Evolutionary conservation across 2,888 invertebrate genomes (phyloP).

Genomic region (Hoplodrina ambigua): DNA sequence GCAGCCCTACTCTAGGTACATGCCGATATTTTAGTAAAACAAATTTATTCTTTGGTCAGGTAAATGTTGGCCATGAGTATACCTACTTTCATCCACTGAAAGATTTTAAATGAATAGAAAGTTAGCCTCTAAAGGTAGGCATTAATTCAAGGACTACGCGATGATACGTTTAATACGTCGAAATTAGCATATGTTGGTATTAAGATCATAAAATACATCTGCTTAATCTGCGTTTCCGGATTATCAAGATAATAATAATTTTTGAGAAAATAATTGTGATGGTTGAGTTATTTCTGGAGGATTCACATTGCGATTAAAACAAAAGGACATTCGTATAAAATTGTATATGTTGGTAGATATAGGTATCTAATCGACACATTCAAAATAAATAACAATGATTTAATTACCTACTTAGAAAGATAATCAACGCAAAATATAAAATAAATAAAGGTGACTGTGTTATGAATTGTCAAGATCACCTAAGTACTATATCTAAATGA

Average conservation of each 20-base stretch:
- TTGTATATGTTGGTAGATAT: background rate
- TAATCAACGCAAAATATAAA: background rate
- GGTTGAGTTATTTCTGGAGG: background rate
- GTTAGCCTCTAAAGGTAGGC: background rate
- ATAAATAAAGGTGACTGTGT: background rate
- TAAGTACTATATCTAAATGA: background rate
- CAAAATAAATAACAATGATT: background rate
- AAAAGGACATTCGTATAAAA: background rate
- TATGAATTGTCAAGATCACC: background rate
- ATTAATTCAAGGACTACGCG: background rate
- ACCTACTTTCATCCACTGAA: background rate
- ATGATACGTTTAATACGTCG: background rate
- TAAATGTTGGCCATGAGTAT: too few species aligned
- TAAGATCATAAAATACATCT: background rate
- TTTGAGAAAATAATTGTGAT: too few species aligned
- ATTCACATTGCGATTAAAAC: background rate
- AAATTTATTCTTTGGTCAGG: too few species aligned
- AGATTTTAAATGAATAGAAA: background rate
- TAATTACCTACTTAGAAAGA: background rate
- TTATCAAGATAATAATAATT: conserved; percentile 2
- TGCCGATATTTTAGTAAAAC: too few species aligned
- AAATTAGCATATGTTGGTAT: background rate
- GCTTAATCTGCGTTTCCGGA: conserved; percentile 4
- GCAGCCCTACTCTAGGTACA: too few species aligned
- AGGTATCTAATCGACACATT: background rate